Base-by-base conservation (phyloP, 2,797 vertebrate genomes). In the Fringilla coelebs region DNA sequence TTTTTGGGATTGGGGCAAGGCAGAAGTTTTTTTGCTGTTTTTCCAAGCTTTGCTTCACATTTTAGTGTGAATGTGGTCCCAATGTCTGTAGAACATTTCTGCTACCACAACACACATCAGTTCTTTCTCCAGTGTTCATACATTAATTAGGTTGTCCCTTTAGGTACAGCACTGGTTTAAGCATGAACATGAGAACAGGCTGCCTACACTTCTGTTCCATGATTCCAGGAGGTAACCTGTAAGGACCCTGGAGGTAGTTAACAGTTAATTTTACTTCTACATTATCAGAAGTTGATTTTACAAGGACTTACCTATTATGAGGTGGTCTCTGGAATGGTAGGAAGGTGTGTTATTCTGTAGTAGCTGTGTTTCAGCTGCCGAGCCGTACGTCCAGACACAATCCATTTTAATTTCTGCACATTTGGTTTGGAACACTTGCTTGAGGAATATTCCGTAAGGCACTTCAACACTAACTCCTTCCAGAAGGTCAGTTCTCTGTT, bases 331-430 rank as follows among this genome's bases (percentile, higher is more conserved):
- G 99, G 99, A 95, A 99, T 99, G 60, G 99, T 99, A 76, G 99
- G 99, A 79, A 99, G 98, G 96, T 99, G 99, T 90, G 98, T 89
- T 87, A 99, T 99, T 97, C 98, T 99, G 96, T 99, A 99, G 97
- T 98, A 99, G 96, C 99, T 99, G 66, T 98, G 99, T 96, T 98
- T 99, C 68, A 99, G 96, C 93, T 99, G 99, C 62, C 98, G 97
- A 46, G 99, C 99, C 3, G 99, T 99, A 95, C 99, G 98, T 40
- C 99, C 99, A 8, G 99, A 99, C 90, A 99, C 99, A 72, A 98
- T 98, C 99, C 99, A 99, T 91, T 99, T 99, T 57, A 99, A 96
- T 96, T 99, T 99, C 97, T 99, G 99, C 86, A 98, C 90, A 54
- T 98, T 99, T 7, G 99, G 99, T 97, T 98, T 99, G 79, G 98